Base-by-base conservation (phyloP, 2,888 invertebrate genomes). In the Esperia sulphurella region DNA sequence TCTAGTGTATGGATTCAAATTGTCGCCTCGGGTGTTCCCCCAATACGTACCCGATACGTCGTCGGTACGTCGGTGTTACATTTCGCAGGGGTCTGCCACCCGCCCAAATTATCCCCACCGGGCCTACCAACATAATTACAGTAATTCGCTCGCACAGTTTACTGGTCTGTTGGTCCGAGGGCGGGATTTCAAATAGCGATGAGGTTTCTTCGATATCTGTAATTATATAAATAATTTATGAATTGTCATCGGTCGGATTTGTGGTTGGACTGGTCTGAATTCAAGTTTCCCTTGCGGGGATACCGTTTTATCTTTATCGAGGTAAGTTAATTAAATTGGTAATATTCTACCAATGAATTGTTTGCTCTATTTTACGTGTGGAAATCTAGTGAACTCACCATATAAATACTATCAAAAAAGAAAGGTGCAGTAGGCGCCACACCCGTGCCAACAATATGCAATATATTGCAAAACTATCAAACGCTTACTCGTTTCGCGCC, bases 61-160 rank as follows among this genome's bases (percentile, higher is more conserved):
- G 6, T 1, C 14, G 13, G 39, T 39, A 61, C 62, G 54, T 49
- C 58, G 68, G 79, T 72, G 75, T 82, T 68, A 71, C 62, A 67
- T 80, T 78, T 70, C 77, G 68, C 72, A 60, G 59, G 75, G 79
- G 78, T 69, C 65, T 70, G 49, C 63, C 70, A 52, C 63, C 66
- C 60, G 55, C 57, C 70, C 80, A 80, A 80, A 81, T 81, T 75
- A 75, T 68, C 65, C 78, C 75, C 79, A 43, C 58, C 65, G 74
- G 83, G 68, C 65, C 68, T 56, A 61, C 71, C 65, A 68, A 73
- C 70, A 71, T 85, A 78, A 83, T 85, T 79, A 81, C 80, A 63
- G 78, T 79, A 83, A 83, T 84, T 82, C 79, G 79, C 78, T 77
- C 64, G 68, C 71, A 14, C 45, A 45, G 30, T 45, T 40, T 40